Evolutionary conservation across 2,113 vertebrate genomes (phyloP).

Genomic region (Pampusana beccarii): DNA sequence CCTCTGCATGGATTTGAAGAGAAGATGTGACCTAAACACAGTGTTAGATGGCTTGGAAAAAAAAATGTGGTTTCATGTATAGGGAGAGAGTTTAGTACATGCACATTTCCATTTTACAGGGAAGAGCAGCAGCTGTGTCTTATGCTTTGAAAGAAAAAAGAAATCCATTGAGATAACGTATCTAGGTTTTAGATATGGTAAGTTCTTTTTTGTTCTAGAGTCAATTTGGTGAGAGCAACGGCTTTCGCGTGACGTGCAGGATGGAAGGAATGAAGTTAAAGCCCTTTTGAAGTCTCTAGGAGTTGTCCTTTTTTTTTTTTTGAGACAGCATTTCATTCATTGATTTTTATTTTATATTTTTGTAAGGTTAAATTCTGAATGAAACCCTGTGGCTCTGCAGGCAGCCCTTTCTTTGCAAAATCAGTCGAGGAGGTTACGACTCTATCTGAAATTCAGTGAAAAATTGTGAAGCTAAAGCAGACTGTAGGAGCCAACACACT

Average conservation of each 20-base stretch:
- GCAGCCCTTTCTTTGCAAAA: not conserved
- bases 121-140: not conserved
- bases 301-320: not conserved
- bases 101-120: not conserved
- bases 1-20: not conserved
- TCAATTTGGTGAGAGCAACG: not conserved
- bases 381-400: not conserved
- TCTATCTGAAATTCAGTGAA: not conserved
- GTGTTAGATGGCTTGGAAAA: not conserved
- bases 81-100: not conserved
- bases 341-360: not conserved
- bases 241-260: not conserved
- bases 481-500: not conserved
- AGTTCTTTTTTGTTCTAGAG: not conserved
- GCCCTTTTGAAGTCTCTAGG: not conserved
- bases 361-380: not conserved
- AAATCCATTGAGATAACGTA: fast-evolving
- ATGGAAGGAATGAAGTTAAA: not conserved
- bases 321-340: not conserved
- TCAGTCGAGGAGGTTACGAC: not conserved
- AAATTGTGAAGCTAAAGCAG: not conserved
- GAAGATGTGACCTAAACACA: not conserved
- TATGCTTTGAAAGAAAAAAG: not conserved
- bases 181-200: not conserved
- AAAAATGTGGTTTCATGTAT: fast-evolving